Evolutionary conservation across 2,797 vertebrate species (phyloP).

Genomic region (Heliangelus exortis): DNA sequence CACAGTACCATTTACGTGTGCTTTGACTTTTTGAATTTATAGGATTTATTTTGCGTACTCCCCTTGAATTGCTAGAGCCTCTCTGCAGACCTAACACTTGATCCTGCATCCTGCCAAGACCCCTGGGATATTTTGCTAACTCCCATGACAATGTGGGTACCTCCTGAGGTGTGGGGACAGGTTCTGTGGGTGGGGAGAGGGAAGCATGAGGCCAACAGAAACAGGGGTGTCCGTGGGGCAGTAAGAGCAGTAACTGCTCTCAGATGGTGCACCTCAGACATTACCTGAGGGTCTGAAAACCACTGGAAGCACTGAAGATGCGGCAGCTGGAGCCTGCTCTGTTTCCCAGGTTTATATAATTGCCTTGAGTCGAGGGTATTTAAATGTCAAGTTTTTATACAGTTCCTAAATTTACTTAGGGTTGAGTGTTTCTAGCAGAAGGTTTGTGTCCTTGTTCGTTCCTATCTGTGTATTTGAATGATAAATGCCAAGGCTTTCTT

Average conservation of each 20-base stretch:
- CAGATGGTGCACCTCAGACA: neutral
- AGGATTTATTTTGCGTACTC: neutral
- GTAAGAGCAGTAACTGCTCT: neutral
- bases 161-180: neutral
- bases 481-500: constrained; percentile 58
- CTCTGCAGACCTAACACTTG: neutral
- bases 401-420: constrained; percentile 23
- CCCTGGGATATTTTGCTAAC: neutral
- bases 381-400: constrained; percentile 41
- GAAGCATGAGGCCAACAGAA: neutral
- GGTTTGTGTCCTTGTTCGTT: constrained; percentile 33
- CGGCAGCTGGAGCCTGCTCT: neutral
- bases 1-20: neutral
- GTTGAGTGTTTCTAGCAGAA: constrained; percentile 21
- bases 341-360: neutral
- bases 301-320: neutral
- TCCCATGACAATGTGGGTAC: neutral
- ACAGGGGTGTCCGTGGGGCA: neutral
- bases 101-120: neutral
- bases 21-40: neutral
- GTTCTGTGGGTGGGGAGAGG: neutral
- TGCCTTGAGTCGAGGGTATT: constrained; percentile 33
- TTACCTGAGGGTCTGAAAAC: neutral
- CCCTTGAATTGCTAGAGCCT: neutral
- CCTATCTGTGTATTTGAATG: constrained; percentile 21